Evolutionary conservation across 2,888 invertebrate species (phyloP).

Genomic region (Tricholauxania praeusta): DNA sequence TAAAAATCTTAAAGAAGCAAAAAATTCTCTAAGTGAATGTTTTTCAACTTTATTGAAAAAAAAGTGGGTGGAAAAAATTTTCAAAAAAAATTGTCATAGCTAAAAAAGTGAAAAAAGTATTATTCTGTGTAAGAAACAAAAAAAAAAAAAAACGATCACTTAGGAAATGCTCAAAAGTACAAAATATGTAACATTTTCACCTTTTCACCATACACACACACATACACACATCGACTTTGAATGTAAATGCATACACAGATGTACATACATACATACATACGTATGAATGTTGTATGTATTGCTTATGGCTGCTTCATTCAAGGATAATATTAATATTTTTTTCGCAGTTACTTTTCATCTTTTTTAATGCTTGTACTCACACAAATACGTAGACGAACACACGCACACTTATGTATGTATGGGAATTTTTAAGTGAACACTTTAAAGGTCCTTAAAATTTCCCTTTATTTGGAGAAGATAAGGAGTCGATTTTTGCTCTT

Average conservation of each 20-base stretch:
- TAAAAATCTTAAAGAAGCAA: slow-evolving; percentile 10
- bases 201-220: slow-evolving; percentile 16
- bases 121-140: not conserved
- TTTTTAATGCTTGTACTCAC: not conserved
- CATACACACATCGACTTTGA: slow-evolving; percentile 19
- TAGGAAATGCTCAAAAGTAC: no score
- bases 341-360: not conserved
- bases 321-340: slow-evolving; percentile 58
- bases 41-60: not conserved
- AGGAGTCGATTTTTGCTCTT: no score
- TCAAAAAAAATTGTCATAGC: no score
- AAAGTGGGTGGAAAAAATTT: no score
- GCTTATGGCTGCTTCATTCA: slow-evolving; percentile 57
- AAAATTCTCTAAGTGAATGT: slow-evolving; percentile 22
- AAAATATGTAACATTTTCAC: not conserved
- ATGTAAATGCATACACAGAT: slow-evolving; percentile 35
- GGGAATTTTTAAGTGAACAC: no score
- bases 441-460: no score
- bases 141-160: not conserved
- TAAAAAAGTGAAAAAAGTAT: not conserved
- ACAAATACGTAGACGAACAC: not conserved
- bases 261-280: no score
- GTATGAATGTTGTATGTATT: slow-evolving; percentile 46
- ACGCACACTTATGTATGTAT: not conserved
- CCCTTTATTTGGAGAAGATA: no score